Conservation (phyloP, 2,888 invertebrate genomes). For the Carpatolechia fugitivella region DNA sequence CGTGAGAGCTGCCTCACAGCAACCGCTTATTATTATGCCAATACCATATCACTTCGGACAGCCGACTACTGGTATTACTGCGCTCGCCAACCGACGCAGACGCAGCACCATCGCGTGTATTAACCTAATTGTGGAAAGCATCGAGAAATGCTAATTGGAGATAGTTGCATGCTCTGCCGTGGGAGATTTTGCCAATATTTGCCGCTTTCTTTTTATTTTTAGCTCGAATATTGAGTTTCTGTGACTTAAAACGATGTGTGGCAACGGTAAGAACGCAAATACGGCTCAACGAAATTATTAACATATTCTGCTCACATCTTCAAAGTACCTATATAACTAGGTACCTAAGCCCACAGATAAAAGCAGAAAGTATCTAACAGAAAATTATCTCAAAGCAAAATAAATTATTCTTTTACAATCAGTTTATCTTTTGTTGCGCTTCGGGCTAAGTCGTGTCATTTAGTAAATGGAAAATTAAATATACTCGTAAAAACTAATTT, state of each 20-base stretch:
- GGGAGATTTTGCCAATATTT: conserved; percentile 32
- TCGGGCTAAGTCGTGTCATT: conserved; percentile 30
- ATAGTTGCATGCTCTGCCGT: conserved; percentile 37
- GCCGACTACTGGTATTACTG: conserved; percentile 69
- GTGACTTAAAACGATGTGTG: neutral
- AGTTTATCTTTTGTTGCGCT: conserved; percentile 31
- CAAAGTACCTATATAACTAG: neutral
- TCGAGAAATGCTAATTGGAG: conserved; percentile 63
- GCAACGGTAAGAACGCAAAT: no score
- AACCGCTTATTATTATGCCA: conserved; percentile 62
- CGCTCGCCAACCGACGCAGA: conserved; percentile 24
- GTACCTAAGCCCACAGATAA: no score
- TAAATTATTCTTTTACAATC: conserved; percentile 27
- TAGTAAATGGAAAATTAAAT: conserved; percentile 32
- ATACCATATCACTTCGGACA: conserved; percentile 40
- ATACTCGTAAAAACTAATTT: no score
- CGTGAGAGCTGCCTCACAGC: conserved; percentile 47
- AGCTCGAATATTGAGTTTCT: conserved; percentile 4
- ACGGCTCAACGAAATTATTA: neutral
- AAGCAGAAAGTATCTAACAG: no score
- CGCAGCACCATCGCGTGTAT: conserved; percentile 52
- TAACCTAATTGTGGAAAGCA: conserved; percentile 68
- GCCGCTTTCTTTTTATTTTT: conserved; percentile 14
- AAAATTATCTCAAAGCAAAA: conserved; percentile 29
- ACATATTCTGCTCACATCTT: neutral